Percentiles rank a stretch among this genome's conserved stretches.
Conservation (phyloP, 2,888 invertebrate genomes). For the Dicyrtomina minuta region DNA sequence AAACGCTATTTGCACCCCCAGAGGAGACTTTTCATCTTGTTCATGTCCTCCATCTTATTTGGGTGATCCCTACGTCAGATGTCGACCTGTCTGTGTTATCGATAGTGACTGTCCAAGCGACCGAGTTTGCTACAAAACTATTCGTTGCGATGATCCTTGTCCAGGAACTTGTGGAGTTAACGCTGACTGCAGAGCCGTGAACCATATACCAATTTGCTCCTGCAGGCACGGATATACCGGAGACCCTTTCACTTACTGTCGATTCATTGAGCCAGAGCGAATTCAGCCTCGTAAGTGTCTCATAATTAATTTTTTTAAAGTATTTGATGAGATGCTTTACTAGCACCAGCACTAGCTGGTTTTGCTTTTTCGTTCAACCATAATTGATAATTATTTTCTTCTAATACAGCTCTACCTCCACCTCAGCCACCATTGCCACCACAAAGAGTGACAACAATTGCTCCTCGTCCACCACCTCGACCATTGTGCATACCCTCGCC, state of each 20-base stretch:
- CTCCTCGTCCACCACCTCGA: slow-evolving; percentile 14
- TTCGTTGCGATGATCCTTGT: slow-evolving; percentile 81
- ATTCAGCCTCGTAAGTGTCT: slow-evolving; percentile 20
- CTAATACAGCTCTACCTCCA: slow-evolving; percentile 12
- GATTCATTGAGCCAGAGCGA: slow-evolving; percentile 9
- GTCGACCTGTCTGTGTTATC: slow-evolving; percentile 83
- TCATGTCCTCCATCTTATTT: slow-evolving; percentile 58
- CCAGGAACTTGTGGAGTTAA: slow-evolving; percentile 57
- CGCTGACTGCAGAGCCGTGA: slow-evolving; percentile 72
- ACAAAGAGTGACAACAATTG: not conserved
- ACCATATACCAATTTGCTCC: slow-evolving; percentile 74
- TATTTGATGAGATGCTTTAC: too few species aligned
- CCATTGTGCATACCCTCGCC: slow-evolving; percentile 77
- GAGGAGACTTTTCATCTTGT: slow-evolving; percentile 48
- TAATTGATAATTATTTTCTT: too few species aligned
- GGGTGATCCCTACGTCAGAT: slow-evolving; percentile 60
- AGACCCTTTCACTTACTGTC: slow-evolving; percentile 54
- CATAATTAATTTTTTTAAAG: too few species aligned
- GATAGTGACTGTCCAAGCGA: slow-evolving; percentile 81
- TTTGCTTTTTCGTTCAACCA: too few species aligned
- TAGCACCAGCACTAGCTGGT: too few species aligned
- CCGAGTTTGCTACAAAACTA: slow-evolving; percentile 77
- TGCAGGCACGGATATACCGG: slow-evolving; percentile 63
- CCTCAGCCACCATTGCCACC: not conserved
- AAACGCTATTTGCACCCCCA: slow-evolving; percentile 57